phyloP scores from a whole-genome alignment of 2,888 invertebrate species.

The Pycnomerus fuliginosus region DNA sequence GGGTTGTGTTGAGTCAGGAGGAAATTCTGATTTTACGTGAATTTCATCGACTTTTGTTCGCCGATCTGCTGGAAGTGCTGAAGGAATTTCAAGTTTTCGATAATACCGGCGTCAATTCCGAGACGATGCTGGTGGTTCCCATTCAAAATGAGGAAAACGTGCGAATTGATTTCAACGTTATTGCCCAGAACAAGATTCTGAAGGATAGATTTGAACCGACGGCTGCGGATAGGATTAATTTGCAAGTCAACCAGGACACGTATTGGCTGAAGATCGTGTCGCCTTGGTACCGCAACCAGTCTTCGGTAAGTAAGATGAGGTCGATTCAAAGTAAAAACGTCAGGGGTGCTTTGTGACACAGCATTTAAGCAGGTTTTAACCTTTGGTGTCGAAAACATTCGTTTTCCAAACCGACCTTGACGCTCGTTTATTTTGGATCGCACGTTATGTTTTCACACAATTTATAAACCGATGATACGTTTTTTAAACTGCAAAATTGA shows the following conservation, averaged over 20 bases:
- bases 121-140: conserved; percentile 54
- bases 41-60: conserved; percentile 77
- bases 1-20: conserved; percentile 50
- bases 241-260: conserved; percentile 59
- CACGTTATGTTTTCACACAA: too few relatives aligned
- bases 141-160: conserved; percentile 33
- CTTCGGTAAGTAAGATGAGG: conserved; percentile 48
- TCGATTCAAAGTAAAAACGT: too few relatives aligned
- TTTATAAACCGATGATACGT: too few relatives aligned
- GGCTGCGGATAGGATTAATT: conserved; percentile 54
- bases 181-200: conserved; percentile 52
- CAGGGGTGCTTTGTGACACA: too few relatives aligned
- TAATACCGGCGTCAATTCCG: conserved; percentile 55
- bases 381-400: too few relatives aligned
- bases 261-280: conserved; percentile 76
- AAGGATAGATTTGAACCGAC: conserved; percentile 52
- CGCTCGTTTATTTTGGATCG: too few relatives aligned
- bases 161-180: conserved; percentile 63
- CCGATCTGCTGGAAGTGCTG: conserved; percentile 64
- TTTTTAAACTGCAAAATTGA: too few relatives aligned
- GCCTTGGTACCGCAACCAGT: conserved; percentile 76
- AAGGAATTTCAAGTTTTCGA: conserved; percentile 60
- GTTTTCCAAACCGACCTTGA: too few relatives aligned
- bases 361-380: too few relatives aligned
- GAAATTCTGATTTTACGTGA: conserved; percentile 58